phyloP scores from a whole-genome alignment of 2,888 invertebrate genomes.

The Tinea pellionella region DNA sequence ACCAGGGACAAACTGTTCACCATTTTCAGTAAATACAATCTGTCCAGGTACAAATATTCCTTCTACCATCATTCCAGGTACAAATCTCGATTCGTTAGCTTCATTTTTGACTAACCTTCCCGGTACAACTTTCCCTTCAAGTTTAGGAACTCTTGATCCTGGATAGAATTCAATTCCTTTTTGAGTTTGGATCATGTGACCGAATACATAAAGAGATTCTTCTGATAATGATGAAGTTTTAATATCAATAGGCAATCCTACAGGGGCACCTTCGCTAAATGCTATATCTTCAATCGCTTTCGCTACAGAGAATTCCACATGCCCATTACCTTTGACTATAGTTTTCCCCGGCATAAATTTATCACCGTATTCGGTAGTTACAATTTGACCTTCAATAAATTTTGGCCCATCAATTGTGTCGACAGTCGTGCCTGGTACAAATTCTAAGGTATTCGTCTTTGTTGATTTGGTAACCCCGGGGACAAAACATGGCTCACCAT shows the following conservation, averaged over 20 bases:
- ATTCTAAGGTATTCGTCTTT: constrained; percentile 49
- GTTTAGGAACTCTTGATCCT: constrained; percentile 57
- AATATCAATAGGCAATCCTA: constrained; percentile 70
- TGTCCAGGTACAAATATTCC: constrained; percentile 77
- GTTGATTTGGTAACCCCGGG: constrained; percentile 68
- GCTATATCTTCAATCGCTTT: constrained; percentile 68
- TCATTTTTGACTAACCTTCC: constrained; percentile 73
- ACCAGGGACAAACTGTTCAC: constrained; percentile 78
- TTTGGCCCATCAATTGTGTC: constrained; percentile 73
- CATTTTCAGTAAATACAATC: constrained; percentile 75
- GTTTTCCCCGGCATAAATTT: constrained; percentile 74
- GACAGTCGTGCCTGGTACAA: constrained; percentile 72
- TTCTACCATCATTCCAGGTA: constrained; percentile 76
- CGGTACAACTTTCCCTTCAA: constrained; percentile 72
- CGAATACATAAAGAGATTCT: constrained; percentile 69
- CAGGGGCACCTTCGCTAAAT: constrained; percentile 63
- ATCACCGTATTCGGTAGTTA: constrained; percentile 68
- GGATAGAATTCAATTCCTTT: constrained; percentile 76
- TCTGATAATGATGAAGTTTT: constrained; percentile 63
- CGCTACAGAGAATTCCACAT: constrained; percentile 70
- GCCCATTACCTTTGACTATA: constrained; percentile 55
- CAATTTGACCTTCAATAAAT: constrained; percentile 75
- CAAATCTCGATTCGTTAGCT: constrained; percentile 72
- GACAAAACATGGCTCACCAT: constrained; percentile 68
- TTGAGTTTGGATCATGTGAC: constrained; percentile 74